Base-by-base conservation (phyloP, 2,797 vertebrate species). In the Aplochiton taeniatus region DNA sequence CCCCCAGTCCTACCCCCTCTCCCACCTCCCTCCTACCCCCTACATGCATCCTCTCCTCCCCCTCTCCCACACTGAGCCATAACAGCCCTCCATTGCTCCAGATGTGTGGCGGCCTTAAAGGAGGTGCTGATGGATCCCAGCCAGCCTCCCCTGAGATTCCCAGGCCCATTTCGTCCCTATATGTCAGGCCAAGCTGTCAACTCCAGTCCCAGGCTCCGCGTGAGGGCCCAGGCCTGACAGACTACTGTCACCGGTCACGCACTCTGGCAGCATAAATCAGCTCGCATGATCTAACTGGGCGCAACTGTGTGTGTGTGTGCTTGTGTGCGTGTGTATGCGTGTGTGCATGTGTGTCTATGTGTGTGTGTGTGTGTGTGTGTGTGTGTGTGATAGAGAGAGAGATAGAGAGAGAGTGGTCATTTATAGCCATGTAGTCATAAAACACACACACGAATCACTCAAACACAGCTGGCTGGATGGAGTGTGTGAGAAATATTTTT, bases 111-210 rank as follows among this genome's bases (percentile, higher is more conserved):
- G 42, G 77, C 70, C 76, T 78, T 31, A 31, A 70, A 3, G 13
- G 79, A 85, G 81, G 81, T 81, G 88, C 69, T 77, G 86, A 86
- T 63, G 72, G 88, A 90, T 80, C 71, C 76, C 72, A 61, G 70
- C 81, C 83, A 83, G 82, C 74, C 31, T 53, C 69, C 69, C 73
- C 18, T 42, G 77, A 78, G 80, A 83, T 50, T 54, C 69, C 59
- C 48, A 63, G 65, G 65, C 73, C 72, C 71, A 74, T 80, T 87
- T 73, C 72, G 81, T 75, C 72, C 73, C 80, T 63, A 70, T 75
- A 71, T 82, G 78, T 83, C 80, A 78, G 74, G 57, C 16, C 6
- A 1, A 43, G 48, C 81, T 70, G 65, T 76, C 76, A 73, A 50
- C 68, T 46, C 57, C 50, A 54, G 65, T 75, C 66, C 75, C 75